Percentiles rank a stretch among this genome's conserved stretches.
These are phyloP conservation scores for Hoplodrina ambigua DNA, from an alignment of 2,888 invertebrate genomes.

Conservation along the genomic window DNA sequence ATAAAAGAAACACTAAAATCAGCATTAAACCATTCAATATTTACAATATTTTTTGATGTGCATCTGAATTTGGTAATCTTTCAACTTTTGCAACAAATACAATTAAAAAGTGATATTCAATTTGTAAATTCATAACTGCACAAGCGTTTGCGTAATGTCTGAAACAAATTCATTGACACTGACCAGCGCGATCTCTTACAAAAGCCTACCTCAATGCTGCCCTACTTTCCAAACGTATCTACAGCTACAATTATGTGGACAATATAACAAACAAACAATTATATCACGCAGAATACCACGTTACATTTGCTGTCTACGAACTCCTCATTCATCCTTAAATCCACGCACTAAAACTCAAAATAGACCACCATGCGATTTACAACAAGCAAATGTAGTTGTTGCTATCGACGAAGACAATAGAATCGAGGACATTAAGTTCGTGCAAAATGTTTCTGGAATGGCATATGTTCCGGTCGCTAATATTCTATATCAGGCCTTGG, in stretches of 20 bases:
- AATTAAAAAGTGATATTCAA: slow-evolving; percentile 63
- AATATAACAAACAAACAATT: slow-evolving; percentile 80
- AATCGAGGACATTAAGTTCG: slow-evolving; percentile 74
- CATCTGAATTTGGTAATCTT: slow-evolving; percentile 34
- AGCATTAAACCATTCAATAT: slow-evolving; percentile 8
- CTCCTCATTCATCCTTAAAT: slow-evolving; percentile 52
- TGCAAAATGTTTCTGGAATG: slow-evolving; percentile 66
- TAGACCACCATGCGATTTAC: slow-evolving; percentile 43
- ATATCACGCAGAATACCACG: slow-evolving; percentile 71
- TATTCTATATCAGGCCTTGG: slow-evolving; percentile 51
- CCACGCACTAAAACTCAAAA: slow-evolving; percentile 68
- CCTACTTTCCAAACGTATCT: slow-evolving; percentile 86
- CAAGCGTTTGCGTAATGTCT: slow-evolving; percentile 76
- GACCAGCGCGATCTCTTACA: slow-evolving; percentile 85
- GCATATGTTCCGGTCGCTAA: slow-evolving; percentile 50
- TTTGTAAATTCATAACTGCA: slow-evolving; percentile 60
- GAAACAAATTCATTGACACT: slow-evolving; percentile 88
- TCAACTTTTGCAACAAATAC: slow-evolving; percentile 38
- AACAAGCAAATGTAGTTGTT: slow-evolving; percentile 46
- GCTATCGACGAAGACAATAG: slow-evolving; percentile 76
- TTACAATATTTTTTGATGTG: slow-evolving; percentile 27
- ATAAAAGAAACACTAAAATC: slow-evolving; percentile 9
- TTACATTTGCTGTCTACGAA: slow-evolving; percentile 38
- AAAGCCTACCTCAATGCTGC: slow-evolving; percentile 88
- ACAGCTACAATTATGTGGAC: slow-evolving; percentile 83